Conservation (phyloP, 2,797 vertebrate species). For the Parauchenoglanis ngamensis region DNA sequence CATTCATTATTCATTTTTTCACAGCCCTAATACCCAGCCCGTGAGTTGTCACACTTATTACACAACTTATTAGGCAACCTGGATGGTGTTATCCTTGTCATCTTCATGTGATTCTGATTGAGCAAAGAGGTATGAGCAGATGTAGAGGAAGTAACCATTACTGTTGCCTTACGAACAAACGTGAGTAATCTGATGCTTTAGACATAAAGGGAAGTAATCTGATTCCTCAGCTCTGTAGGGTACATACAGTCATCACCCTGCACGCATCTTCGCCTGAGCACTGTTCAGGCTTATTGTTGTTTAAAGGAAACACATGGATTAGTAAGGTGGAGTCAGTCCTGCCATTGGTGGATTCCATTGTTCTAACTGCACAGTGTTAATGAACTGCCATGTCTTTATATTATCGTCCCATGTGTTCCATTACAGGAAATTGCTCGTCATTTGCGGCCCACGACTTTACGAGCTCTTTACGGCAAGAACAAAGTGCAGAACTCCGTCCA, state of each 20-base stretch:
- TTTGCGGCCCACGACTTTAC: constrained; percentile 84
- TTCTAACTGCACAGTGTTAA: constrained; percentile 19
- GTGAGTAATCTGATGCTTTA: constrained; percentile 28
- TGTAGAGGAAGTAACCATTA: constrained; percentile 18
- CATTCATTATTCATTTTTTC: neutral
- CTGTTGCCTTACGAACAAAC: constrained; percentile 10
- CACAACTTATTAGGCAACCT: neutral
- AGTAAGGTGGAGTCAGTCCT: neutral
- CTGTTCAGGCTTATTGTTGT: neutral
- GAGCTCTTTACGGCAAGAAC: constrained; percentile 86
- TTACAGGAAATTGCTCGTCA: constrained; percentile 85
- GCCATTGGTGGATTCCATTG: constrained; percentile 8
- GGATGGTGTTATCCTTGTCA: neutral
- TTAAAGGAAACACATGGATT: neutral
- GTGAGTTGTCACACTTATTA: neutral
- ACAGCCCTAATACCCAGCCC: neutral
- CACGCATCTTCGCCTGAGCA: constrained; percentile 8
- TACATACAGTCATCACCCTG: constrained; percentile 2
- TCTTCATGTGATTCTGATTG: neutral
- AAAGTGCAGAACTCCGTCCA: constrained; percentile 90
- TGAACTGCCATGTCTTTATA: neutral
- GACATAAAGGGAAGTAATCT: constrained; percentile 34
- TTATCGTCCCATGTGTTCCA: neutral
- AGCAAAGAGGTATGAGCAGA: constrained; percentile 6
- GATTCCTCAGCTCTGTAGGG: constrained; percentile 12